phyloP scores from a whole-genome alignment of 2,888 invertebrate species.

The Cosmia pyralina region DNA sequence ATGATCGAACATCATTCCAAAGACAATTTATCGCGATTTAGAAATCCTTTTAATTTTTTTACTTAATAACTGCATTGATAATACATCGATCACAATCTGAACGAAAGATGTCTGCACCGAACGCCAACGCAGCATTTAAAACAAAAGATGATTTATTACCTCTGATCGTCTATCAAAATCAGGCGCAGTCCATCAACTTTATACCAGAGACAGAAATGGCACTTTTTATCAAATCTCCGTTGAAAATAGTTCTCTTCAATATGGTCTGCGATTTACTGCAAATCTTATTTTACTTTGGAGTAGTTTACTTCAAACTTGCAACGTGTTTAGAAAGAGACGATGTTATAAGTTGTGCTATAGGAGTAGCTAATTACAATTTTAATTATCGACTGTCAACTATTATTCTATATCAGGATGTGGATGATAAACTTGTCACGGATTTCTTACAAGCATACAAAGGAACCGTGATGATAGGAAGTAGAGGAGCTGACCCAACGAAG shows the following conservation, averaged over 20 bases:
- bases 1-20: slow-evolving; percentile 9
- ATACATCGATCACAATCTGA: slow-evolving; percentile 68
- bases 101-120: slow-evolving; percentile 55
- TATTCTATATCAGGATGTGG: slow-evolving; percentile 73
- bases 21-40: slow-evolving; percentile 32
- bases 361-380: slow-evolving; percentile 78
- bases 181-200: slow-evolving; percentile 24
- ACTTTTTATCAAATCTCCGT: slow-evolving; percentile 19
- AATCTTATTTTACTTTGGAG: slow-evolving; percentile 38
- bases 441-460: slow-evolving; percentile 77
- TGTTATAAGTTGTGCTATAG: slow-evolving; percentile 70
- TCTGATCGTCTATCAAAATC: slow-evolving; percentile 32
- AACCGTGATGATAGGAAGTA: slow-evolving; percentile 74
- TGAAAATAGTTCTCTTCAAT: neutral
- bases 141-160: slow-evolving; percentile 76
- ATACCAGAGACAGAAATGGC: slow-evolving; percentile 1
- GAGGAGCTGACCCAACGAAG: slow-evolving; percentile 68
- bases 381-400: slow-evolving; percentile 72
- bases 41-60: slow-evolving; percentile 17
- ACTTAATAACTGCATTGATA: slow-evolving; percentile 47
- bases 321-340: slow-evolving; percentile 53
- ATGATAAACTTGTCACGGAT: slow-evolving; percentile 67
- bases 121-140: slow-evolving; percentile 54
- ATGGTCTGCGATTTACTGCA: slow-evolving; percentile 31
- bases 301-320: slow-evolving; percentile 42